phyloP scores from a whole-genome alignment of 2,797 vertebrate species.

The Rhinoraja longicauda region DNA sequence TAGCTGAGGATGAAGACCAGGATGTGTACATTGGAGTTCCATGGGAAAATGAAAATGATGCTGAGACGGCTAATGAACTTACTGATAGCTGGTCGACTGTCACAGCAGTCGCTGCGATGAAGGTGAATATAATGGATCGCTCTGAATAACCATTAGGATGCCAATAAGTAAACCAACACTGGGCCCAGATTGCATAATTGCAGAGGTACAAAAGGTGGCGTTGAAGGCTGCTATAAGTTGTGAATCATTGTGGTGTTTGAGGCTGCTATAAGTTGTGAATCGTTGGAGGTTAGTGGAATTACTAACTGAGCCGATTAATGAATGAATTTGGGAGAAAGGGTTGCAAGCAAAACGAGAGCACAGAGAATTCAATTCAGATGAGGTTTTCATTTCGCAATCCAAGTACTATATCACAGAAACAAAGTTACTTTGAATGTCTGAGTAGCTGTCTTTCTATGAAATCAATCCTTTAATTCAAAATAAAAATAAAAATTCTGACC shows the following conservation, averaged over 20 bases:
- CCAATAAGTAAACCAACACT: neutral
- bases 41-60: conserved; percentile 51
- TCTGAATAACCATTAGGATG: neutral
- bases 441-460: neutral
- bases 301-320: neutral
- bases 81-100: conserved; percentile 13
- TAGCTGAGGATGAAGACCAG: conserved; percentile 57
- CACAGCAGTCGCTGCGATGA: conserved; percentile 56
- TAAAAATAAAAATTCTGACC: neutral
- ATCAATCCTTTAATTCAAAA: neutral
- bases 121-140: conserved; percentile 48
- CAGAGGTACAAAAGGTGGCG: neutral
- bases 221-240: neutral
- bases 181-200: neutral
- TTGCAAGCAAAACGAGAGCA: neutral
- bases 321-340: neutral
- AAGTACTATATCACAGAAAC: neutral
- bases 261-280: neutral
- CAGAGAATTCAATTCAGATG: neutral
- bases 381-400: neutral
- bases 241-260: neutral
- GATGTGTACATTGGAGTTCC: conserved; percentile 55
- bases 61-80: conserved; percentile 40
- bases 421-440: neutral
- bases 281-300: neutral